Evolutionary conservation across 1,140 invertebrate genomes (phyloP), one percentile per base, ranked within the genome.

Genomic region (Euura lappo): DNA sequence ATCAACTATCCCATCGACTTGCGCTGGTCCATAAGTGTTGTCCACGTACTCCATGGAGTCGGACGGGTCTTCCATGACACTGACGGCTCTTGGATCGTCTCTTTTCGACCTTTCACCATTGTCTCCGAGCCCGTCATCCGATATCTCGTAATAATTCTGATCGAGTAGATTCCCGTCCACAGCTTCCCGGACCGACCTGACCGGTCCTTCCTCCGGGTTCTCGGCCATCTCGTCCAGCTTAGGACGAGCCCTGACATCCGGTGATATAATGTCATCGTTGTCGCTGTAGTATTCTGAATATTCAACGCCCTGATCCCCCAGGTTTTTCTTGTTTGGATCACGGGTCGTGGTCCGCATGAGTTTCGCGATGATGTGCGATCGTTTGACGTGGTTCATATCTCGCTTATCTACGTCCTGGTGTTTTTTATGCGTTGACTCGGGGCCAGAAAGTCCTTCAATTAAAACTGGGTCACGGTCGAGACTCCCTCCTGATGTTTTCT

Each of bases 281-380:
- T 80, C 72, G 65, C 73, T 77, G 10, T 81, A 81, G 67, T 80
- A 80, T 28, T 80, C 74, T 2, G 75, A 78, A 70, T 78, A 77
- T 51, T 80, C 75, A 6, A 76, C 4, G n/a, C 72, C 75, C 67
- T 66, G 72, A 68, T 80, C 74, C 2, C 45, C 76, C 1, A 45
- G 4, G 6, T 51, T 64, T 11, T 73, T 73, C 11, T 73, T 79
- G 66, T 8, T 71, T 2, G 76, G 74, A 45, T 78, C 64, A 6
- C 72, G 76, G 7, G 78, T 76, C 1, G 75, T 80, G 0, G 72
- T 76, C n/a, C 6, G 67, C 73, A 71, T 80, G n/a, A 78, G 66
- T 13, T 65, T 67, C 4, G 75, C 51, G n/a, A 76, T 70, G 60
- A 76, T 74, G 7, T 28, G 28, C 28, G 28, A 28, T 28, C 28